Conservation (phyloP, 2,113 vertebrate genomes). For the Murina feae region DNA sequence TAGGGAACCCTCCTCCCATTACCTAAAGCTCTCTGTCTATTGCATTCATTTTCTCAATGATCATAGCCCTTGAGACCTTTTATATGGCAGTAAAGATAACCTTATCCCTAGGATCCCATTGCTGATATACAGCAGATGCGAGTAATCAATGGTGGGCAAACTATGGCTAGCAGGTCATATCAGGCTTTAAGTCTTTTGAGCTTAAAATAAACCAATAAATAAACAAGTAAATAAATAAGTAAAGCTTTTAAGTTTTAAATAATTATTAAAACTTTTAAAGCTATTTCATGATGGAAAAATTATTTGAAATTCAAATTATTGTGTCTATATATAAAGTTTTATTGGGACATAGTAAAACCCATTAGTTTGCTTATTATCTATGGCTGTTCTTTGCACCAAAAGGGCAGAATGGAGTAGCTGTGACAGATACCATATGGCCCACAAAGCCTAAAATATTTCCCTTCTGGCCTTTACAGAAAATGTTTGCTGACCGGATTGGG, state of each 20-base stretch:
- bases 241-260: background rate
- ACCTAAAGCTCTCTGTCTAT: background rate
- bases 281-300: background rate
- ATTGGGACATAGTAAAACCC: background rate
- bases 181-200: background rate
- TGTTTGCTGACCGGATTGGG: background rate
- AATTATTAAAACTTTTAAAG: background rate
- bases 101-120: background rate
- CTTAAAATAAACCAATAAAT: background rate
- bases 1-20: background rate
- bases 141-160: background rate
- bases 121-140: background rate
- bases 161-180: background rate
- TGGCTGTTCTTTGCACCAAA: background rate
- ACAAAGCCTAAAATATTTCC: background rate
- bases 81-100: background rate
- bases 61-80: background rate
- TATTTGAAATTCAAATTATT: slow-evolving; percentile 15
- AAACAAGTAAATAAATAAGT: background rate
- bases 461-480: background rate
- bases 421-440: background rate
- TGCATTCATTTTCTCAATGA: background rate
- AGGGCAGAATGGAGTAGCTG: background rate
- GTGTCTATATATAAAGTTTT: slow-evolving; percentile 23
- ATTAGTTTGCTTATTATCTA: background rate